These are phyloP conservation scores for Dryomyza anilis DNA, from an alignment of 2,888 invertebrate genomes.

Conservation along the genomic window DNA sequence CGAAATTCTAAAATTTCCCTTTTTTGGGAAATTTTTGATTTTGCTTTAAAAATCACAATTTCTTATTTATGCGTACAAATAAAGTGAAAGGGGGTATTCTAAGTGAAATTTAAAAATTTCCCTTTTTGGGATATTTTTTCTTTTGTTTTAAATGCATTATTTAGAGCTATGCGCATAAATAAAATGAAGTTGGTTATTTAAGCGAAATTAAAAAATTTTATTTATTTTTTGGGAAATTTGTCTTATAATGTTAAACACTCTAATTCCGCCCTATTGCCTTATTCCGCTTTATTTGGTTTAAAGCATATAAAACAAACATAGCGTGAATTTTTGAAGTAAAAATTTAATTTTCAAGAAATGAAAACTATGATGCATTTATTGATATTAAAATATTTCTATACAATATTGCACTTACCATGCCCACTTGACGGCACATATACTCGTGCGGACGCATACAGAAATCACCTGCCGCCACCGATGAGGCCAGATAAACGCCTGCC, in stretches of 20 bases:
- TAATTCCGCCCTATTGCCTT: too few relatives aligned
- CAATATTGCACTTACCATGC: conserved; percentile 61
- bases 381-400: too few relatives aligned
- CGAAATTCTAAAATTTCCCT: background rate
- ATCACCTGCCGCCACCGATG: conserved; percentile 83
- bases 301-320: too few relatives aligned
- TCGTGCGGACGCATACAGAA: conserved; percentile 82
- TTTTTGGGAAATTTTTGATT: background rate
- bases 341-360: too few relatives aligned
- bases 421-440: conserved; percentile 60
- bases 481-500: conserved; percentile 83
- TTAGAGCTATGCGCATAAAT: too few relatives aligned
- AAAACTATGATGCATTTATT: too few relatives aligned
- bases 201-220: background rate
- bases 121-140: background rate
- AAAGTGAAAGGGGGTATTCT: too few relatives aligned
- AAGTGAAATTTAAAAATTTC: too few relatives aligned
- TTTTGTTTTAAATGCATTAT: background rate
- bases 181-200: too few relatives aligned
- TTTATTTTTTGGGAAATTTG: too few relatives aligned
- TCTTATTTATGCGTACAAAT: background rate
- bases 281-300: too few relatives aligned
- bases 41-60: background rate
- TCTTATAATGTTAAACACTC: background rate
- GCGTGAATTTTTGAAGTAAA: too few relatives aligned